Evolutionary conservation across 92 coral and sea anemone genomes (phyloP), one percentile per base, ranked within the genome.

Genomic region (Chrysogorgia sp.): DNA sequence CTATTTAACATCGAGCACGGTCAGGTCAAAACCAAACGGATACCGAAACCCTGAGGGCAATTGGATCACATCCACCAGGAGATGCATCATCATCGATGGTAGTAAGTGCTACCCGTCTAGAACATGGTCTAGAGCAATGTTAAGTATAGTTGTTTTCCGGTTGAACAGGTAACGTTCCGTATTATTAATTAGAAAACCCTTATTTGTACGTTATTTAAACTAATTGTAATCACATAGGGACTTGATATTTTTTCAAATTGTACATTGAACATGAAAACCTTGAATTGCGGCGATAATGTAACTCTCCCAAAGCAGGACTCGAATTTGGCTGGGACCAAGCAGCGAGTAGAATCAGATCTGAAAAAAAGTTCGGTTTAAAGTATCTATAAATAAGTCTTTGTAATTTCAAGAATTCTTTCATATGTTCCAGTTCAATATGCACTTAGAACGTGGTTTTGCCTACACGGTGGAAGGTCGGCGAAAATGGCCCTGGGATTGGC

Each of bases 271-370:
- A 12, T 14, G 26, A 24, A 17, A 26, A 26, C 34, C 21, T 7
- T 10, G 21, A 43, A 47, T 69, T 3, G 37, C 40, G 40, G 25
- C n/a, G n/a, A n/a, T 69, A 3, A 37, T 61, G 19, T 29, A 29
- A 47, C n/a, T 65, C 53, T n/a, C 72, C 28, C 22, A 37, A 47
- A 30, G 13, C 26, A 78, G 50, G 74, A 64, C 83, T 21, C 64
- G 61, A 64, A 63, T 78, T 50, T 78, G 67, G 82, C 58, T 58
- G 29, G 60, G 82, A 58, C 66, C 58, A 30, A 77, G 14, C 43
- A 6, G n/a, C 23, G 12, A 19, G 15, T 45, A 3, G 6, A 5
- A 37, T 37, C 43, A 37, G 43, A n/a, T n/a, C n/a, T n/a, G n/a
- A n/a, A n/a, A n/a, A n/a, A n/a, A n/a, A n/a, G n/a, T n/a, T n/a